Conservation (phyloP, 2,797 vertebrate genomes). For the Spheniscus humboldti region DNA sequence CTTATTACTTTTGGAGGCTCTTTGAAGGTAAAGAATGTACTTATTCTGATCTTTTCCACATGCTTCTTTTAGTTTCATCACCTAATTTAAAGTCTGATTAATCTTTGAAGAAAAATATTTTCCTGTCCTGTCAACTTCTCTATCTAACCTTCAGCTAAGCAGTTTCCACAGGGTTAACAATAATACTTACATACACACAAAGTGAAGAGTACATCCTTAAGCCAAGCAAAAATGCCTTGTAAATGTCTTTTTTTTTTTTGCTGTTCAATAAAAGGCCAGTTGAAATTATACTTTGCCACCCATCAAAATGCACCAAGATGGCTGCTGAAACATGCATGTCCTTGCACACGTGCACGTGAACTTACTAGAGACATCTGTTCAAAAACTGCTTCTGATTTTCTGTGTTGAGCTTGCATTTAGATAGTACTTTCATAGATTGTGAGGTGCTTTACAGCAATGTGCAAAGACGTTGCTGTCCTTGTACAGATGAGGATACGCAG, state of each 20-base stretch:
- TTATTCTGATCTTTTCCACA: neutral
- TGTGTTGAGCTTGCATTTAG: neutral
- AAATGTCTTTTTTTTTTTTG: neutral
- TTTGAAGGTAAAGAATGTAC: neutral
- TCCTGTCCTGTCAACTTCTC: neutral
- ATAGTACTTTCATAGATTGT: neutral
- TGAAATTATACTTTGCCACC: neutral
- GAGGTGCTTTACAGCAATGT: neutral
- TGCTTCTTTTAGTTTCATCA: neutral
- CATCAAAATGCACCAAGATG: neutral
- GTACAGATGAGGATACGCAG: neutral
- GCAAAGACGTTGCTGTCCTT: neutral
- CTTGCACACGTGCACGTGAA: neutral
- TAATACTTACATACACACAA: neutral
- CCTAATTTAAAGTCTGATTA: neutral
- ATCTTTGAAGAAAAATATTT: neutral
- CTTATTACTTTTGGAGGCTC: neutral
- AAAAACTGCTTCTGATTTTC: neutral
- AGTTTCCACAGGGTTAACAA: neutral
- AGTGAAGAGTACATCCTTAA: neutral
- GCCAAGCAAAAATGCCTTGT: neutral
- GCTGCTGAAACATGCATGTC: neutral
- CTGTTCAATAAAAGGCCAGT: neutral
- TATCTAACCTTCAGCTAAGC: neutral
- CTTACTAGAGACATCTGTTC: neutral